Conservation (phyloP, 2,113 vertebrate species). For the Caracal caracal region DNA sequence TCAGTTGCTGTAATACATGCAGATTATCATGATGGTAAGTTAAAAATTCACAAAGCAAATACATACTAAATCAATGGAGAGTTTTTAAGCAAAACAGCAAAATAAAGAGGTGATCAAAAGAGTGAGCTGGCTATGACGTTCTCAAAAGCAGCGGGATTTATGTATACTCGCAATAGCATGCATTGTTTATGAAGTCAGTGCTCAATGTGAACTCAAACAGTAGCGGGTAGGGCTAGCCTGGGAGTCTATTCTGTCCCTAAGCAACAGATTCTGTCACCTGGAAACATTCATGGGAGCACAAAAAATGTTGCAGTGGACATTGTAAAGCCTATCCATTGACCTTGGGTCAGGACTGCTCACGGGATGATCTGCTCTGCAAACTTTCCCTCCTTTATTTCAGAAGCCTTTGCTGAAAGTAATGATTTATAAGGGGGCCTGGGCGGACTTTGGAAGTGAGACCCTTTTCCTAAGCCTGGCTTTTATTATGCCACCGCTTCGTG, state of each 20-base stretch:
- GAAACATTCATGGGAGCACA: neutral
- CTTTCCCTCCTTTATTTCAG: neutral
- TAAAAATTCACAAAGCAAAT: constrained; percentile 27
- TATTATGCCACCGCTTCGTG: neutral
- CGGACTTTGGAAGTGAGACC: neutral
- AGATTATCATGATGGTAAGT: neutral
- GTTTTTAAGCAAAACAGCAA: constrained; percentile 4
- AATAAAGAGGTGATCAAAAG: neutral
- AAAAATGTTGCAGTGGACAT: neutral
- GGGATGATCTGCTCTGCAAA: neutral
- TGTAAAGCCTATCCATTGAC: neutral
- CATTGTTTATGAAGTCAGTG: neutral
- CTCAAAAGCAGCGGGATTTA: neutral
- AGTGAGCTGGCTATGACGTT: neutral
- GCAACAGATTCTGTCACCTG: neutral
- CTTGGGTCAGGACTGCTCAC: neutral
- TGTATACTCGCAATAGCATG: neutral
- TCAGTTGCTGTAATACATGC: neutral
- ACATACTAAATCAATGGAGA: neutral
- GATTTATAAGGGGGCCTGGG: neutral
- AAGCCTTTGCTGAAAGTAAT: neutral
- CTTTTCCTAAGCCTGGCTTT: neutral
- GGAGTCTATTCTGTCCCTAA: neutral
- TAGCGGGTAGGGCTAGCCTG: neutral
- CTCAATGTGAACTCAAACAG: neutral